phyloP scores from a whole-genome alignment of 2,888 invertebrate genomes.

The Coecobrya sp. region DNA sequence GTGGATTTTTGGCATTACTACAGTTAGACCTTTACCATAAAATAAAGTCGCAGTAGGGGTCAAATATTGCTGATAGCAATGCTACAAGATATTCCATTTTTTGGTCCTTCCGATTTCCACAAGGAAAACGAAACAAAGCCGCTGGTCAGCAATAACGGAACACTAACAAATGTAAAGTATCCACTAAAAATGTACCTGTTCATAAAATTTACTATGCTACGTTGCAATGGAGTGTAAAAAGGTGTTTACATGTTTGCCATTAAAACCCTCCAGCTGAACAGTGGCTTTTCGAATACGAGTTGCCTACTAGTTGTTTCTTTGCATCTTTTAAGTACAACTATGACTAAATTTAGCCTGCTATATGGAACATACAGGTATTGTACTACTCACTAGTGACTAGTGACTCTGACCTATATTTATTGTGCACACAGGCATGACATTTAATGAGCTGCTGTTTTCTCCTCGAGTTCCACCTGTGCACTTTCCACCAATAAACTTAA shows the following conservation, averaged over 20 bases:
- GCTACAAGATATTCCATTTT: neutral
- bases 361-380: neutral
- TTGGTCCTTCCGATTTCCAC: neutral
- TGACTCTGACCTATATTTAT: slow-evolving; percentile 73
- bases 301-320: neutral
- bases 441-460: slow-evolving; percentile 67
- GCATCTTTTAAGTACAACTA: slow-evolving; percentile 19
- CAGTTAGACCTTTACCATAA: neutral
- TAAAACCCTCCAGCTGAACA: too few species aligned
- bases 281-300: too few species aligned
- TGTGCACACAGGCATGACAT: slow-evolving; percentile 59
- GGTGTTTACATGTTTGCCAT: too few species aligned
- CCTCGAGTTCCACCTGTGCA: slow-evolving; percentile 68
- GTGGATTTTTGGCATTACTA: slow-evolving; percentile 19
- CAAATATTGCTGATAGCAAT: slow-evolving; percentile 32
- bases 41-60: neutral
- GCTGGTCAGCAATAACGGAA: neutral
- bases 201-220: too few species aligned
- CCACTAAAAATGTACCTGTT: too few species aligned
- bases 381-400: neutral
- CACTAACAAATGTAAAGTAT: neutral
- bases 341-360: neutral
- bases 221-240: too few species aligned
- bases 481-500: slow-evolving; percentile 22
- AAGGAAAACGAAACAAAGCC: neutral